These are phyloP conservation scores for Leptobrachium ailaonicum DNA, from an alignment of 2,113 vertebrate genomes.

Conservation along the genomic window DNA sequence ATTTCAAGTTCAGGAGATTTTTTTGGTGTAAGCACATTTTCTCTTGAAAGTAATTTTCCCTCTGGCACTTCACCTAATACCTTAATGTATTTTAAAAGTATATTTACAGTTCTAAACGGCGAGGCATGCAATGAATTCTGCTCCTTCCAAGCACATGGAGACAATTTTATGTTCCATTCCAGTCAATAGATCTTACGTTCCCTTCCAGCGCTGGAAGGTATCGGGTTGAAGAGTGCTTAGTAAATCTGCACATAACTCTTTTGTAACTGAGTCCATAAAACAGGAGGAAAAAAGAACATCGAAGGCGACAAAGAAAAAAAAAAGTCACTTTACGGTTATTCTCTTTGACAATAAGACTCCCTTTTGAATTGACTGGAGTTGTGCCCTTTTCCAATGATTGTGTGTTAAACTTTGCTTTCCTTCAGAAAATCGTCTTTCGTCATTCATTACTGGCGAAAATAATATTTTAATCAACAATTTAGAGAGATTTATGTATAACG, in stretches of 20 bases:
- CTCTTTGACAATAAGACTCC: neutral
- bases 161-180: slow-evolving; percentile 2
- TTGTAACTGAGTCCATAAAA: slow-evolving; percentile 9
- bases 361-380: neutral
- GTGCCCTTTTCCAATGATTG: too few relatives aligned
- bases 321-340: neutral
- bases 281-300: neutral
- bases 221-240: neutral
- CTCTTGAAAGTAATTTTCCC: neutral
- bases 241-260: neutral
- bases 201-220: neutral
- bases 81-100: neutral
- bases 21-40: too few relatives aligned
- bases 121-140: neutral
- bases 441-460: too few relatives aligned
- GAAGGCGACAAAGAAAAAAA: neutral
- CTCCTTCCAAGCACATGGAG: neutral
- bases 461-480: too few relatives aligned
- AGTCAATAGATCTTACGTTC: neutral
- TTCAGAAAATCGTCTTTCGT: too few relatives aligned
- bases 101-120: neutral
- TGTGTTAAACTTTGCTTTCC: too few relatives aligned
- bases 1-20: too few relatives aligned
- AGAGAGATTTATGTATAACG: too few relatives aligned
- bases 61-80: neutral